Base-by-base conservation (phyloP, 1,140 invertebrate genomes). In the Gryllus bimaculatus region DNA sequence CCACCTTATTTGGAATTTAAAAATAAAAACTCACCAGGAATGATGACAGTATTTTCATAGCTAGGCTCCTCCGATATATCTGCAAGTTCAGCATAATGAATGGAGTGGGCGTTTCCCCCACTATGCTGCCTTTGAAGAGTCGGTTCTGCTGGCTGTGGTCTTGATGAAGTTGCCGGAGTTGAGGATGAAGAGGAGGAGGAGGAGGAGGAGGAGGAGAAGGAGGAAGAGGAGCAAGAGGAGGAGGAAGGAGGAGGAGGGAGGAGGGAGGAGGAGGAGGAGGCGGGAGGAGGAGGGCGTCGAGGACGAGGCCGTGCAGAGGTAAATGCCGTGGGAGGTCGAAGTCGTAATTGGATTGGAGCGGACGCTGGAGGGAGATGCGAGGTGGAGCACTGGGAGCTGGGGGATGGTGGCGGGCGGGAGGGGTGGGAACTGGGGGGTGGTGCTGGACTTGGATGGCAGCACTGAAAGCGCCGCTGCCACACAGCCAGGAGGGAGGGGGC, bases 41-140 rank as follows among this genome's bases (percentile, higher is more conserved):
- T 86, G 73, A 89, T 88, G 73, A 88, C 86, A 8, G 89, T 89
- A 81, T 90, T 90, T 79, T 89, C 89, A 81, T 90, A 90, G 81
- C 87, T 88, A 47, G 89, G 89, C 80, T 90, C 89, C 79, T 89
- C 87, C 7, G 81, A 82, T 48, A 86, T 84, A 74, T 85, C 84
- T 39, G 83, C 84, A 74, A 86, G 82, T 80, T 86, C 85, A 8
- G 85, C 83, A 81, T 86, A 84, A 73, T 85, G 84, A 76, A 83
- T 77, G 66, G 80, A 78, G 76, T 80, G 77, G 21, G 78, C 21
- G 75, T 49, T 80, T 18, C 79, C 78, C 13, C 78, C 79, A 78
- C 77, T 79, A 18, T 78, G 80, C 54, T 82, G 84, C 81, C 77
- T 83, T 82, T 77, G 78, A 80, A 77, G 81, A 10, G 49, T 18